These are phyloP conservation scores for Orientallactaga sibirica DNA, from an alignment of 2,797 vertebrate genomes.

Conservation along the genomic window DNA sequence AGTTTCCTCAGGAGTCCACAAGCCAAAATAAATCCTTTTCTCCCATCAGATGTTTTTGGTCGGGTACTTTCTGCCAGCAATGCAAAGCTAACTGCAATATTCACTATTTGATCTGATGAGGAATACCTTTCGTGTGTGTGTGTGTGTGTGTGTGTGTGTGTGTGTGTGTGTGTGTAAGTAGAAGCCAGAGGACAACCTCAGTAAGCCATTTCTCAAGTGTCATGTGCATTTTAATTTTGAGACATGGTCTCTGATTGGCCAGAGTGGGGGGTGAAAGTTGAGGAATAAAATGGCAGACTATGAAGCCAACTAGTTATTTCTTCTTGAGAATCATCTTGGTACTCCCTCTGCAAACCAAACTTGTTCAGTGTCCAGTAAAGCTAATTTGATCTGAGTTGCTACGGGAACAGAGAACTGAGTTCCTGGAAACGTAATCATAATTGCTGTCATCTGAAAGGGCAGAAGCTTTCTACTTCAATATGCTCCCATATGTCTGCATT, in stretches of 20 bases:
- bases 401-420: conserved; percentile 76
- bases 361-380: conserved; percentile 41
- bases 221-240: too few species aligned
- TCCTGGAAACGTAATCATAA: conserved; percentile 72
- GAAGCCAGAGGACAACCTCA: too few species aligned
- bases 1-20: too few species aligned
- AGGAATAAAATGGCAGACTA: neutral
- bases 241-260: too few species aligned
- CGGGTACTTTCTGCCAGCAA: too few species aligned
- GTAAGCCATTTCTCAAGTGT: too few species aligned
- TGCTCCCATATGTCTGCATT: conserved; percentile 57
- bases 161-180: too few species aligned
- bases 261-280: neutral
- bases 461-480: conserved; percentile 56
- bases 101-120: neutral
- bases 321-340: neutral
- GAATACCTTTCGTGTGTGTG: neutral
- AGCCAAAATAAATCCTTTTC: too few species aligned
- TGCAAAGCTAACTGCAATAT: too few species aligned
- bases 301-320: neutral
- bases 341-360: conserved; percentile 49
- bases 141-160: too few species aligned
- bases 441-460: conserved; percentile 72
- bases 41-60: too few species aligned
- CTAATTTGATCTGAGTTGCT: conserved; percentile 77